Percentiles rank a stretch among this genome's conserved stretches.
These are phyloP conservation scores for Ahaetulla prasina DNA, from an alignment of 2,113 vertebrate genomes.

Conservation along the genomic window DNA sequence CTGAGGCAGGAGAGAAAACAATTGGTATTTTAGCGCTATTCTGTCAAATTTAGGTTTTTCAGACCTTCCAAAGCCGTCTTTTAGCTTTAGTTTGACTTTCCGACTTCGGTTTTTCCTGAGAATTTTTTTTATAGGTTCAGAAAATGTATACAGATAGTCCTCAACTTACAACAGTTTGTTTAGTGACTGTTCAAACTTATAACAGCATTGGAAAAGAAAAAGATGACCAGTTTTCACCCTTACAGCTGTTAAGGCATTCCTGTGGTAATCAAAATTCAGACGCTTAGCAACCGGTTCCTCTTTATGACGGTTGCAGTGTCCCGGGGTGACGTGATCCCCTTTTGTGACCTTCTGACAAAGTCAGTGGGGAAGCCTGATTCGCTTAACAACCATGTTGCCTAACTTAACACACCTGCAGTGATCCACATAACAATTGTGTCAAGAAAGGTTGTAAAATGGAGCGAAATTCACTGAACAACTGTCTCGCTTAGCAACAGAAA, in stretches of 20 bases:
- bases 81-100: background rate
- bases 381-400: background rate
- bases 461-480: background rate
- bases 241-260: too few relatives aligned
- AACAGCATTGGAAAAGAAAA: too few relatives aligned
- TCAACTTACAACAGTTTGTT: background rate
- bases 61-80: background rate
- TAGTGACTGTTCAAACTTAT: background rate
- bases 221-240: background rate
- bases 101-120: background rate
- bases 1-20: background rate
- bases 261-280: background rate
- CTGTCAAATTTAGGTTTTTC: background rate
- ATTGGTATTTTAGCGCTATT: background rate
- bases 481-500: background rate
- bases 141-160: background rate
- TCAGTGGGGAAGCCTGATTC: background rate
- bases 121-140: background rate
- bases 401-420: background rate
- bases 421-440: background rate
- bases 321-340: background rate
- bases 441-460: background rate
- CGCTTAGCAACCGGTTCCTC: rapidly evolving
- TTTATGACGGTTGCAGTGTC: background rate
- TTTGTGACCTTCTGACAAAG: background rate